These are phyloP conservation scores for Zaprionus bogoriensis DNA, from an alignment of 2,888 invertebrate species.

Conservation along the genomic window DNA sequence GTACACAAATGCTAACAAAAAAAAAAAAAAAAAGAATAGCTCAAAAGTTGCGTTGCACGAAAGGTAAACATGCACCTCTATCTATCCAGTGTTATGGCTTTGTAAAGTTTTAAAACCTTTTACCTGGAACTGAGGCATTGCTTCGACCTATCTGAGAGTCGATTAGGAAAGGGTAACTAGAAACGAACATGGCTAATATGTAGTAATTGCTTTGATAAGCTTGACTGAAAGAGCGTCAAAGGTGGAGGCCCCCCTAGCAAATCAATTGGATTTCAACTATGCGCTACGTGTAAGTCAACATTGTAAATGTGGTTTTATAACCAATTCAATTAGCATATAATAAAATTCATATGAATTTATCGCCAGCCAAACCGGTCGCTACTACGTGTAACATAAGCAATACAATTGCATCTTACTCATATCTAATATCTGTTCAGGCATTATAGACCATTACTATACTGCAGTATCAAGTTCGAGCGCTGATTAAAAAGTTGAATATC, in stretches of 20 bases:
- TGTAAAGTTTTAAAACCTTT: conserved; percentile 33
- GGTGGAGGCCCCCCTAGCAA: no score
- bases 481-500: no score
- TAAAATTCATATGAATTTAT: not conserved
- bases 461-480: not conserved
- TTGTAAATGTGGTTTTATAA: not conserved
- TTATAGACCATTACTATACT: not conserved
- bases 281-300: no score
- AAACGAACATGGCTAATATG: not conserved
- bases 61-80: conserved; percentile 39
- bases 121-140: conserved; percentile 20
- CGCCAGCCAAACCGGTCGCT: not conserved
- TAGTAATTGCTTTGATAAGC: not conserved
- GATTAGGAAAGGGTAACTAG: not conserved
- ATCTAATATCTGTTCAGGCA: not conserved
- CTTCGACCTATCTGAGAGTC: conserved; percentile 3
- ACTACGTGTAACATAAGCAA: no score
- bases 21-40: not conserved
- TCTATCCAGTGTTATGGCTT: conserved; percentile 11
- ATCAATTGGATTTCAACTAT: no score
- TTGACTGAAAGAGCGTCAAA: not conserved
- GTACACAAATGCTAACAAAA: conserved; percentile 35
- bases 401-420: no score
- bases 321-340: not conserved
- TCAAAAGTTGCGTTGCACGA: conserved; percentile 19